A percentile compares a stretch with the other conserved stretches of the same genome.
These are phyloP conservation scores for Osmoderma eremita DNA, from an alignment of 2,888 invertebrate genomes.

Conservation along the genomic window DNA sequence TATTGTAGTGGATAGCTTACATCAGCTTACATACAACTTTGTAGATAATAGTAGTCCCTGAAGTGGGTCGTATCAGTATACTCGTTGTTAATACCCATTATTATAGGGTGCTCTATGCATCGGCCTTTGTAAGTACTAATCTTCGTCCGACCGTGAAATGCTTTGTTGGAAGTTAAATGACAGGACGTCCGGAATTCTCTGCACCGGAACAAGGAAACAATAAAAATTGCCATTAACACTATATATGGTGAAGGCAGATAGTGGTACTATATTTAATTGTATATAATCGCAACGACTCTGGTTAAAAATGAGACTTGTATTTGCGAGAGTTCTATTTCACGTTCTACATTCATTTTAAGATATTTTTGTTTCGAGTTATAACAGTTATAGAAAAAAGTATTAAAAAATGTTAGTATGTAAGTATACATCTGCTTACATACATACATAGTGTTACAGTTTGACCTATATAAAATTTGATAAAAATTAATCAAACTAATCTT, in stretches of 20 bases:
- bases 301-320: background rate
- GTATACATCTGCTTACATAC: too few relatives aligned
- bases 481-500: too few relatives aligned
- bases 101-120: background rate
- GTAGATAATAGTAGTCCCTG: too few relatives aligned
- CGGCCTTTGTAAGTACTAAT: slow-evolving; percentile 21
- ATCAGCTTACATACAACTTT: too few relatives aligned
- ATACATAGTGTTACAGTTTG: too few relatives aligned
- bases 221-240: slow-evolving; percentile 36
- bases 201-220: slow-evolving; percentile 49
- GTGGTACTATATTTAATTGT: background rate
- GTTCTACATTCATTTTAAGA: too few relatives aligned
- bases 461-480: too few relatives aligned
- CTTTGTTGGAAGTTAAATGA: slow-evolving; percentile 47
- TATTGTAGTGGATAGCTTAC: too few relatives aligned
- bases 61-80: slow-evolving; percentile 18
- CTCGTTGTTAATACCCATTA: slow-evolving; percentile 19
- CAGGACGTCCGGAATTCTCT: slow-evolving; percentile 51
- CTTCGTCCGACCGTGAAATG: slow-evolving; percentile 35
- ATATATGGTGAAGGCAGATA: slow-evolving; percentile 10
- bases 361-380: too few relatives aligned
- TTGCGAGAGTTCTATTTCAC: background rate
- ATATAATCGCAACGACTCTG: background rate
- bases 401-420: too few relatives aligned
- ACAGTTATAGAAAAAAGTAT: too few relatives aligned